A percentile compares a stretch with the other conserved stretches of the same genome.
phyloP scores from a whole-genome alignment of 2,113 vertebrate genomes.

The Pycnonotus jocosus region DNA sequence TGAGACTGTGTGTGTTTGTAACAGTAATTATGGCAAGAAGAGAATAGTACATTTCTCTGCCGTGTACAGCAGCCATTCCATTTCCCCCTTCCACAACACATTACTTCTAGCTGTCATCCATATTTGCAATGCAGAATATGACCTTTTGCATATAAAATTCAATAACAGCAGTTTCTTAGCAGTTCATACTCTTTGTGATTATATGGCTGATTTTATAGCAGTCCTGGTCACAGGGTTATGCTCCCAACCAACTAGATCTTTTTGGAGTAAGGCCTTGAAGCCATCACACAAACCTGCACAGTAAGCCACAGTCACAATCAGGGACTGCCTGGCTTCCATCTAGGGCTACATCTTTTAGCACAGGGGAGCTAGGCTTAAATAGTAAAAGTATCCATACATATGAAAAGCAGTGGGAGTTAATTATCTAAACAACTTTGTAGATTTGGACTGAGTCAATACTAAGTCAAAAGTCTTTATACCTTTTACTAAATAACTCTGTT shows the following conservation, averaged over 20 bases:
- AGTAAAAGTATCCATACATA: neutral
- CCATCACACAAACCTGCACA: neutral
- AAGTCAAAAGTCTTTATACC: neutral
- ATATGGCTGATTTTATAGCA: neutral
- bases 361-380: neutral
- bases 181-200: neutral
- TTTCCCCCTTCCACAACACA: rapidly evolving
- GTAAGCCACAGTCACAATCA: neutral
- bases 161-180: neutral
- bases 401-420: neutral
- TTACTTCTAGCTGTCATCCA: neutral
- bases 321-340: neutral
- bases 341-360: neutral
- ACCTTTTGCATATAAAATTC: neutral
- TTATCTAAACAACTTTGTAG: neutral
- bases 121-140: neutral
- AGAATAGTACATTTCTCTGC: neutral
- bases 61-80: neutral
- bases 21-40: neutral
- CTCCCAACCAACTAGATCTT: neutral
- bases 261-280: neutral
- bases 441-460: neutral
- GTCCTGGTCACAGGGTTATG: neutral
- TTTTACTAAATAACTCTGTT: neutral
- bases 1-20: neutral